Evolutionary conservation across 1,140 invertebrate species (phyloP), one percentile per base, ranked within the genome.

Genomic region (Papilio machaon): DNA sequence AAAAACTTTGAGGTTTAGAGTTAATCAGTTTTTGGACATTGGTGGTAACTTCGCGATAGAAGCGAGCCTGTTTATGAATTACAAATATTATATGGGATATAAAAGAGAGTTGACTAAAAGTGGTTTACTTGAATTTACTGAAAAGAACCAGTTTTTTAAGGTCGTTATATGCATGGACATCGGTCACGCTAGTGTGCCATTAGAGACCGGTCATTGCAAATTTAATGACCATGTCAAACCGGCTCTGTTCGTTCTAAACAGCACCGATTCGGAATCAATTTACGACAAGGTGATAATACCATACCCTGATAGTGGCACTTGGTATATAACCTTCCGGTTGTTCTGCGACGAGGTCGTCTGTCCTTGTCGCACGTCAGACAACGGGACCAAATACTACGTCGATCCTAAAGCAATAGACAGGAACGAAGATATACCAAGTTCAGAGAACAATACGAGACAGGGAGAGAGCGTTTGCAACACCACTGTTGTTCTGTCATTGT

Each of bases 281-380:
- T 95, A 96, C 19, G 95, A 95, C 1, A 95, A 95, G 73, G 87
- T 97, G 10, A 95, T 97, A 82, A 96, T 98, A 15, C 97, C 97
- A 2, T 98, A 96, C 89, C 97, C 97, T 0, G 97, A 98, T 87
- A 96, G 96, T 17, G 97, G 97, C 0, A 90, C 91, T 17, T 98
- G 97, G 97, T 97, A 97, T 90, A 86, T 97, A 10, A 96, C 96
- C 5, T 91, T 97, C 64, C 95, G 95, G 17, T 86, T 97, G 30
- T 97, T 97, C 86, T 96, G 96, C 80, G 94, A 95, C 64, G 90
- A 89, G 11, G 87, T 88, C 1, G 94, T 95, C 2, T 95, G 94
- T 84, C 95, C 95, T 19, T 95, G 94, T 86, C 86, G 79, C 1
- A 92, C 91, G 8, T 91, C 90, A 17, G 85, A 92, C 17, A 93